Evolutionary conservation across 2,113 vertebrate genomes (phyloP).

Genomic region (Pseudonaja textilis): DNA sequence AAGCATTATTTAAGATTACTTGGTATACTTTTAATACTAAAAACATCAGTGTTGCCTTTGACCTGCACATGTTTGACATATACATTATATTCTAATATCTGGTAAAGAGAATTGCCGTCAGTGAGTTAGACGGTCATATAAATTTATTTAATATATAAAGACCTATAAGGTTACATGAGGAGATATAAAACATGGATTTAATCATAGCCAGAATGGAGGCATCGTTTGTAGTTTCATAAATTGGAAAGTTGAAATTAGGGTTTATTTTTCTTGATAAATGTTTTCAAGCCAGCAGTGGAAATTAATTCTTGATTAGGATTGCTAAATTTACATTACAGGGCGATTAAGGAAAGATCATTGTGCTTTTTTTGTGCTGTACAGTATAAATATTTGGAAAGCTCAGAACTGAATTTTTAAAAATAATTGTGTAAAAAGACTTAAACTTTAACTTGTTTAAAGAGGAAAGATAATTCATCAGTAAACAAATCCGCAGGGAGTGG

Average conservation of each 20-base stretch:
- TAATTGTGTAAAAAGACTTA: slow-evolving; percentile 30
- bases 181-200: neutral
- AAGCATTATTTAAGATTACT: accelerated
- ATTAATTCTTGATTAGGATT: slow-evolving; percentile 37
- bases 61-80: neutral
- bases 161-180: neutral
- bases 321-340: slow-evolving; percentile 33
- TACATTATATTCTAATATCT: neutral
- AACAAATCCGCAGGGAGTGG: too few relatives aligned
- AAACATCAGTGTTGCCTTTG: neutral
- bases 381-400: slow-evolving; percentile 46
- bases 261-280: neutral
- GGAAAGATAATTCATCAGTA: slow-evolving; percentile 22
- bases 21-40: neutral
- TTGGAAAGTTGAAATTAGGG: slow-evolving; percentile 25
- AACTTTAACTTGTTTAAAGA: slow-evolving; percentile 38
- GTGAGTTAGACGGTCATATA: neutral
- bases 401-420: slow-evolving; percentile 31
- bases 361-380: slow-evolving; percentile 45
- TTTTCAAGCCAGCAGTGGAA: slow-evolving; percentile 31
- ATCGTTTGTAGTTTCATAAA: slow-evolving; percentile 22
- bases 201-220: slow-evolving; percentile 11
- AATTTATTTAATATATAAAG: neutral
- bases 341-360: slow-evolving; percentile 39
- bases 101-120: neutral